These are phyloP conservation scores for Engystomops pustulosus DNA, from an alignment of 2,113 vertebrate species.

Conservation along the genomic window DNA sequence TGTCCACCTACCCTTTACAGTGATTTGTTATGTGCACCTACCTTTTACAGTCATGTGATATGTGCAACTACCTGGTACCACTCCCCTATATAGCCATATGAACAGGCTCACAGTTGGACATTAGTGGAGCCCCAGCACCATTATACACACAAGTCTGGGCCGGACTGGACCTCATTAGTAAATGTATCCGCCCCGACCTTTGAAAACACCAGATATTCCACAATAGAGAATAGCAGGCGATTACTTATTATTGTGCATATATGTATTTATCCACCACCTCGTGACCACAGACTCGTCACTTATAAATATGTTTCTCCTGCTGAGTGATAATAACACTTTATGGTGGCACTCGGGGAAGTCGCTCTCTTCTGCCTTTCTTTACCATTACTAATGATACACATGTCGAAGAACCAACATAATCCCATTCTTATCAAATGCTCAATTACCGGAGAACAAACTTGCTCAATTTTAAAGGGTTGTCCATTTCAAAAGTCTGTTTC, in stretches of 20 bases:
- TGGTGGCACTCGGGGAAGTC: not conserved
- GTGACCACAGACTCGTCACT: not conserved
- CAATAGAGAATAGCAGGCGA: not conserved
- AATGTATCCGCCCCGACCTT: not conserved
- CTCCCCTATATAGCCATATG: too few species aligned
- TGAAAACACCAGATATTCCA: not conserved
- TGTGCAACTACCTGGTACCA: too few species aligned
- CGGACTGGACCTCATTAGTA: too few species aligned
- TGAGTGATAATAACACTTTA: constrained; percentile 24
- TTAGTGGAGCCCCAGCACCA: too few species aligned
- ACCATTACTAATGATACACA: constrained; percentile 32
- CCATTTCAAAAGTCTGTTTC: not conserved
- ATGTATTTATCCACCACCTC: not conserved
- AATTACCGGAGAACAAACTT: not conserved
- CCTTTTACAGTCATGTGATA: too few species aligned
- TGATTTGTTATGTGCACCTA: too few species aligned
- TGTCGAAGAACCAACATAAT: not conserved
- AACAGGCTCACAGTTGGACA: too few species aligned
- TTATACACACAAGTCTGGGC: too few species aligned
- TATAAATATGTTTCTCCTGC: not conserved
- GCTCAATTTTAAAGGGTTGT: not conserved
- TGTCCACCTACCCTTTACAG: too few species aligned
- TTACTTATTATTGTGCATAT: not conserved
- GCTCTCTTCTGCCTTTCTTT: constrained; percentile 28
- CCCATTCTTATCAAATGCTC: not conserved